Evolutionary conservation across 2,888 invertebrate species (phyloP).

Genomic region (Pantelozetes paolii): DNA sequence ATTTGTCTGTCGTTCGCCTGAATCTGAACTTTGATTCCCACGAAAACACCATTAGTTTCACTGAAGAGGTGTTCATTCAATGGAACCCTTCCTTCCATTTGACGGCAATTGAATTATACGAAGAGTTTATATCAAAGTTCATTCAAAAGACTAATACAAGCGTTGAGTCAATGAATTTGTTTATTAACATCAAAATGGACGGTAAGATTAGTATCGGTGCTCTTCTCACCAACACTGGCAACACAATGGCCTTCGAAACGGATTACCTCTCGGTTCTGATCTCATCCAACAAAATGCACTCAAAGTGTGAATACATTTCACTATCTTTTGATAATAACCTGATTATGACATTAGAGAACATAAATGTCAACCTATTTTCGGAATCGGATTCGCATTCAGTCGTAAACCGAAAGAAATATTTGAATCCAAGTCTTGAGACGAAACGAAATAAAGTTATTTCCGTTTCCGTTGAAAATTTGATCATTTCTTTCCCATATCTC

Average conservation of each 20-base stretch:
- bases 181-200: slow-evolving; percentile 39
- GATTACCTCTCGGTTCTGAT: slow-evolving; percentile 32
- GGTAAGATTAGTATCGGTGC: slow-evolving; percentile 44
- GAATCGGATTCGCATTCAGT: slow-evolving; percentile 63
- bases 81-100: slow-evolving; percentile 48
- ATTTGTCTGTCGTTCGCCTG: slow-evolving; percentile 42
- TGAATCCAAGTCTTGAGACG: slow-evolving; percentile 63
- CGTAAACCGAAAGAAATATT: slow-evolving; percentile 59
- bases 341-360: slow-evolving; percentile 54
- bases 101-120: slow-evolving; percentile 44
- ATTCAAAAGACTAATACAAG: neutral
- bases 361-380: slow-evolving; percentile 61
- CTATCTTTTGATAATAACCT: slow-evolving; percentile 46
- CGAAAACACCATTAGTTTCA: slow-evolving; percentile 43
- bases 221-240: slow-evolving; percentile 39
- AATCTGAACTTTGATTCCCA: slow-evolving; percentile 38
- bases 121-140: slow-evolving; percentile 40
- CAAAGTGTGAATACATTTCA: slow-evolving; percentile 44
- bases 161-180: neutral
- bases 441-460: slow-evolving; percentile 70
- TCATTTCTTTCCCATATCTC: slow-evolving; percentile 68
- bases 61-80: slow-evolving; percentile 44
- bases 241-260: slow-evolving; percentile 42
- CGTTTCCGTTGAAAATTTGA: slow-evolving; percentile 48
- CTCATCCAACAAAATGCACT: slow-evolving; percentile 25